Evolutionary conservation across 2,113 vertebrate species (phyloP), one percentile per base, ranked within the genome.

Genomic region (Callaeas wilsoni): DNA sequence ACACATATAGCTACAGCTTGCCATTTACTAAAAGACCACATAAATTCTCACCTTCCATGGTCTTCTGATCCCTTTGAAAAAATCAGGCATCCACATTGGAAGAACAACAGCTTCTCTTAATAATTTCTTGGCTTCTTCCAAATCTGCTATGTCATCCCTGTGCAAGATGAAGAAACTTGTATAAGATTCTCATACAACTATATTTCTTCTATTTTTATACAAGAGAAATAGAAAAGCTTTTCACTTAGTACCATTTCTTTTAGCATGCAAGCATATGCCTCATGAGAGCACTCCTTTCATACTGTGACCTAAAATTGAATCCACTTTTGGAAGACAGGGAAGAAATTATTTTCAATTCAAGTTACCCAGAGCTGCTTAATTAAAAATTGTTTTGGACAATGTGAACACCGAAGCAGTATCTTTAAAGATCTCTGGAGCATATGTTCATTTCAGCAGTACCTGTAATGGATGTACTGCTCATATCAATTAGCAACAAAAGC

Each of bases 81-180:
- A 98, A 97, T 98, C 98, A 82, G 98, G 98, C 98, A 98, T 98
- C 98, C 98, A 98, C 98, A 98, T 98, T 7, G 98, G 98, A 94
- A 98, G 98, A 91, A 98, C 98, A 2, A 98, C 98, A 57, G 98
- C 98, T 97, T 98, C 98, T 83, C 98, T 97, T 56, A 98, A 87
- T 94, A 98, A 95, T 92, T 98, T 98, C 97, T 98, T 98, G 65
- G 98, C 98, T 94, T 98, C 98, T 90, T 98, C 98, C 93, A 98
- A 94, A 96, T 98, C 98, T 0, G 98, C 98, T 82, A 98, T 98
- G 87, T 98, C 98, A 94, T 98, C 98, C 98, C 98, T 98, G 93
- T 64, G 57, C 14, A 94, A 96, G 65, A 90, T 55, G 19, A 95
- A 85, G 46, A 93, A 70, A 90, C n/a, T 68, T 75, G 63, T 74